Conservation (phyloP, 2,113 vertebrate genomes). For the Nesogale talazaci region DNA sequence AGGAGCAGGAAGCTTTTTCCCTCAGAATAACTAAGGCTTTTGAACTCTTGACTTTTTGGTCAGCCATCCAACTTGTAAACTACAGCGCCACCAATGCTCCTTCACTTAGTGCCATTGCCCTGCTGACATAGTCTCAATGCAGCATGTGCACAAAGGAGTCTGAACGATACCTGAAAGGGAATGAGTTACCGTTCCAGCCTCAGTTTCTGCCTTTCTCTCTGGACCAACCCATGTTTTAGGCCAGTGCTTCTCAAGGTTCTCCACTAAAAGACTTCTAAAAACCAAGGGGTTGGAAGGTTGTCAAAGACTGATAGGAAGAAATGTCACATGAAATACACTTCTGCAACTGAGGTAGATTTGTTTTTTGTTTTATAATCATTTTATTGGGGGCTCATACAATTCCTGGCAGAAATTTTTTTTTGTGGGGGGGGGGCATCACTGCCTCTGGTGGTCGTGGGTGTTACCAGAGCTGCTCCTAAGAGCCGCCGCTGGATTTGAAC, state of each 20-base stretch:
- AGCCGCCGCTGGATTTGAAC: too few relatives aligned
- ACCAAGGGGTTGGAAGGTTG: background rate
- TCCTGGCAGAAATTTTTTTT: too few relatives aligned
- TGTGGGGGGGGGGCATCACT: too few relatives aligned
- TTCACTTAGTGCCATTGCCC: background rate
- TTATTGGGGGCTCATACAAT: too few relatives aligned
- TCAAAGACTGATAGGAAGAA: background rate
- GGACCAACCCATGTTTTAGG: background rate
- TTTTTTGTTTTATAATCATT: too few relatives aligned
- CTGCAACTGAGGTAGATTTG: background rate
- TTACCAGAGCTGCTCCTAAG: too few relatives aligned
- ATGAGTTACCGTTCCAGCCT: background rate
- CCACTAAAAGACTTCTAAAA: background rate
- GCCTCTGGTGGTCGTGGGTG: too few relatives aligned
- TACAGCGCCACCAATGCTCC: too few relatives aligned
- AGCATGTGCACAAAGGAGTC: background rate
- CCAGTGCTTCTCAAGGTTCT: background rate
- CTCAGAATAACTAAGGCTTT: too few relatives aligned
- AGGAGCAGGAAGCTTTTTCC: too few relatives aligned
- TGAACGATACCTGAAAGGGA: background rate
- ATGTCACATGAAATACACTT: background rate
- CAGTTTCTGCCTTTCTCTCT: background rate
- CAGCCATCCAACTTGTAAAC: too few relatives aligned
- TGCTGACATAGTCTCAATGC: background rate
- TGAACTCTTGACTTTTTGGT: too few relatives aligned